Percentiles rank a stretch among this genome's conserved stretches.
Evolutionary conservation across 2,888 invertebrate species (phyloP).

Genomic region (Mythimna loreyi): DNA sequence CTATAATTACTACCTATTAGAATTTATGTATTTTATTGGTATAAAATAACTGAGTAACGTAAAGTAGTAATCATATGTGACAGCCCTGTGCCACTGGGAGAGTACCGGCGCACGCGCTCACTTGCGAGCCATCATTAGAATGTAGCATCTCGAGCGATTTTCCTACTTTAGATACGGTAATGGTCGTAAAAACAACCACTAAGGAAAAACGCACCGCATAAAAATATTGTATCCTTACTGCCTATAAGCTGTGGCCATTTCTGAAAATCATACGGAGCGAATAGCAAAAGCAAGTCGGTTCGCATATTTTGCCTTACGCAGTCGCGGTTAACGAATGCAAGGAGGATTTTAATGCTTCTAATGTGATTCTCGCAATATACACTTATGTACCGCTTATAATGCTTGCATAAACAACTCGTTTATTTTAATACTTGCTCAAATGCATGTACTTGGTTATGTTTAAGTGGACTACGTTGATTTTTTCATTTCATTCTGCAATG

Average conservation of each 20-base stretch:
- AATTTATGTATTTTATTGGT: neutral
- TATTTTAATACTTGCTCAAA: conserved; percentile 54
- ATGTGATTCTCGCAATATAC: conserved; percentile 87
- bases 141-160: conserved; percentile 89
- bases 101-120: conserved; percentile 89
- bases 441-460: neutral
- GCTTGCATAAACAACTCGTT: conserved; percentile 72
- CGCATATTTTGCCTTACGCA: conserved; percentile 89
- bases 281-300: conserved; percentile 81
- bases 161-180: conserved; percentile 90
- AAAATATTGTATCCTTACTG: conserved; percentile 90
- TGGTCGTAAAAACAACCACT: conserved; percentile 86
- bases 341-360: conserved; percentile 88
- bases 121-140: conserved; percentile 87
- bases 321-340: conserved; percentile 86
- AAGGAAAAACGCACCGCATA: conserved; percentile 88
- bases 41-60: conserved; percentile 9
- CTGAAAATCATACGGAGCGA: conserved; percentile 91
- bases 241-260: conserved; percentile 87
- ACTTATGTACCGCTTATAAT: conserved; percentile 78
- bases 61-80: conserved; percentile 19
- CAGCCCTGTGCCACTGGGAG: conserved; percentile 73
- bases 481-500: neutral
- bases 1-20: too few species aligned
- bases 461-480: conserved; percentile 3